Base-by-base conservation (phyloP, 2,797 vertebrate species). In the Bovichtus variegatus region DNA sequence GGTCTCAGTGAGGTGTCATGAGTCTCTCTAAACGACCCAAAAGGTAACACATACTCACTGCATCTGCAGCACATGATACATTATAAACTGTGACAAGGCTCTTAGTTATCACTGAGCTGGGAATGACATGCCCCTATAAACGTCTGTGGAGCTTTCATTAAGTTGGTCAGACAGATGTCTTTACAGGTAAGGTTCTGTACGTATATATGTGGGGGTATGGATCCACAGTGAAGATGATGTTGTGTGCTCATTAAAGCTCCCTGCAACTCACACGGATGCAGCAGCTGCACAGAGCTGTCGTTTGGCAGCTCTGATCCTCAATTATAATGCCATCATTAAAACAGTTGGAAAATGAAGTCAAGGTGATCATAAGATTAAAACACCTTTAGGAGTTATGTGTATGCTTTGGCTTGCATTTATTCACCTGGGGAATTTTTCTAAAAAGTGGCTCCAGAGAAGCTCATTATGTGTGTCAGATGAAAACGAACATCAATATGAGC, bases 1-100 rank as follows among this genome's bases (percentile, higher is more conserved):
- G 82, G 77, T 71, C 71, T 71, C 61, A 10, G 78, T 27, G 69
- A 76, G 69, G 82, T 85, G 84, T 88, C 87, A 82, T 15, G 12
- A 62, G 78, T 71, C 50, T 76, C 57, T 66, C 61, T 75, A 78
- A 55, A 9, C 1, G 15, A 64, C 54, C 60, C 31, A 58, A 85
- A 87, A 82, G 51, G 62, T 74, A 80, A 54, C 75, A 49, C 64
- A 3, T 19, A 50, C 67, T 74, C 80, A 31, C 43, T 60, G 23
- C 50, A 70, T 75, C 49, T 46, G 58, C 50, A 19, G 51, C 54
- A 67, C 47, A 49, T 21, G 51, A 41, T 67, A 76, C 72, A 46
- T 85, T 54, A 77, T 62, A 15, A 51, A 62, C 58, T 11, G 41
- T 60, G 74, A 75, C 51, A 67, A 71, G 65, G 53, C 64, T 75